Percentiles rank a stretch among this genome's conserved stretches.
Conservation (phyloP, 37 sponge, comb jelly and placozoan genomes). For the Beroe ovata region DNA sequence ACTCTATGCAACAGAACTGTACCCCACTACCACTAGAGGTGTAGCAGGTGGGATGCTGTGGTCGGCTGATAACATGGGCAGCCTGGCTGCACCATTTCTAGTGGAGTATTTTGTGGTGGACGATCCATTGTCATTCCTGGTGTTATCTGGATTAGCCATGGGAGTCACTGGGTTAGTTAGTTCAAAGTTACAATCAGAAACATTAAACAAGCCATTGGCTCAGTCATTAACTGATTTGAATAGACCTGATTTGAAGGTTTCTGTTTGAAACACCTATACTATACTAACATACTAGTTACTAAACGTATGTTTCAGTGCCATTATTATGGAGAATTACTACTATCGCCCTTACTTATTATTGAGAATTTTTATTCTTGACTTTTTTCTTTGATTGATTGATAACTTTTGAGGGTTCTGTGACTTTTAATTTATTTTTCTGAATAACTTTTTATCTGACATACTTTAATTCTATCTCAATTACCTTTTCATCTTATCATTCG, state of each 20-base stretch:
- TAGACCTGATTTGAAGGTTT: neutral
- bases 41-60: constrained; percentile 51
- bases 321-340: too few species aligned
- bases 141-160: neutral
- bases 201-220: constrained; percentile 31
- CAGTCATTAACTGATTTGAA: constrained; percentile 1
- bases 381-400: too few species aligned
- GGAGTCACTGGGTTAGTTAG: neutral
- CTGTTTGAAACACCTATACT: too few species aligned
- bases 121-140: neutral
- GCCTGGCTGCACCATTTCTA: neutral
- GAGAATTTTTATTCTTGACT: too few species aligned
- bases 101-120: neutral
- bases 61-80: constrained; percentile 10
- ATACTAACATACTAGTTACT: too few species aligned
- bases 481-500: too few species aligned
- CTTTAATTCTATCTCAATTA: too few species aligned
- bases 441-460: too few species aligned
- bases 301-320: too few species aligned
- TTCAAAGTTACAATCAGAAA: neutral
- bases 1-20: constrained; percentile 28
- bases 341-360: too few species aligned
- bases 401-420: too few species aligned
- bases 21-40: constrained; percentile 37
- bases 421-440: too few species aligned